These are phyloP conservation scores for Tanytarsus gracilentus DNA, from an alignment of 2,888 invertebrate genomes.

Conservation along the genomic window DNA sequence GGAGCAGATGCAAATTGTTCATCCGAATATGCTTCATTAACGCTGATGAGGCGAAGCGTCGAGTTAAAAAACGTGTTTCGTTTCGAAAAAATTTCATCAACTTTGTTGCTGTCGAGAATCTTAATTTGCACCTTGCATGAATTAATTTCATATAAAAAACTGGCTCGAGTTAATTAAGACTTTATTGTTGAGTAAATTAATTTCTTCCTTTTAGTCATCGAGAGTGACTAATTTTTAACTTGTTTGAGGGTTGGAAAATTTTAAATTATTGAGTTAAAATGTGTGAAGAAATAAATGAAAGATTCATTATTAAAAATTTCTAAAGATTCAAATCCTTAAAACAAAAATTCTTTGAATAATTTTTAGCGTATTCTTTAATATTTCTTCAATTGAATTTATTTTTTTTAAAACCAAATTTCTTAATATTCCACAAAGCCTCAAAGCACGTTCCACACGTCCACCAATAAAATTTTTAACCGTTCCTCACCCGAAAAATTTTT, in stretches of 20 bases:
- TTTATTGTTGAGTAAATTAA: no score
- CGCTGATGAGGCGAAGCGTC: not conserved
- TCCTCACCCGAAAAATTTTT: not conserved
- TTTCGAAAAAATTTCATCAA: not conserved
- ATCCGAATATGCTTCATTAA: constrained; percentile 4
- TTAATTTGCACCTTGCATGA: constrained; percentile 10
- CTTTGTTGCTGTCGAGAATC: no score
- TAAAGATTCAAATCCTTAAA: no score
- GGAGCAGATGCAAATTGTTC: constrained; percentile 26
- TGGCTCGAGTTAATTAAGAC: no score
- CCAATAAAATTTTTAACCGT: not conserved
- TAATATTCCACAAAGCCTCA: not conserved
- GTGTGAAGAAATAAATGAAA: no score
- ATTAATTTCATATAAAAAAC: not conserved
- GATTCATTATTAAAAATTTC: no score
- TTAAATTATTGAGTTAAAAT: no score
- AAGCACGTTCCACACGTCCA: constrained; percentile 1
- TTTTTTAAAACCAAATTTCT: not conserved
- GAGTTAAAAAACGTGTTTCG: not conserved
- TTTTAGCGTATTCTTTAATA: not conserved
- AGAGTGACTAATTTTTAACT: no score
- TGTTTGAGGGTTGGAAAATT: no score
- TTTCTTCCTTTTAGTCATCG: no score
- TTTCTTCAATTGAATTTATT: not conserved
- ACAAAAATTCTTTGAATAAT: no score